Conservation (phyloP, 30 jellyfish, hydroid and myxozoan genomes). For the Aurelia sp. region DNA sequence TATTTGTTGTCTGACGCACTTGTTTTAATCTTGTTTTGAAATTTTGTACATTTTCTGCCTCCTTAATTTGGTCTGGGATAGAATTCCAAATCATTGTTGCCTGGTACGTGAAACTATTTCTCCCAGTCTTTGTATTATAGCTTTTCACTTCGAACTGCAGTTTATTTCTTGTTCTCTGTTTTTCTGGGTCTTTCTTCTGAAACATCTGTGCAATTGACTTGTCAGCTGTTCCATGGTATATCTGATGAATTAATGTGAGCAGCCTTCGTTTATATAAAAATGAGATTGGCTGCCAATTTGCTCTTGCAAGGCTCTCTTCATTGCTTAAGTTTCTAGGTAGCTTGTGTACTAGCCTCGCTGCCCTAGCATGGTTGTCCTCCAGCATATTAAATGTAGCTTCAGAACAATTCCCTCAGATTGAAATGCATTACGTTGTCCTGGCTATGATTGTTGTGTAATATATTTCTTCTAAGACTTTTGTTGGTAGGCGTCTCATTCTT, state of each 20-base stretch:
- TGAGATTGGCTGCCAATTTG: constrained; percentile 40
- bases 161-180: constrained; percentile 23
- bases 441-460: constrained; percentile 29
- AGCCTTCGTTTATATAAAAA: constrained; percentile 41
- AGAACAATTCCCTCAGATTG: constrained; percentile 34
- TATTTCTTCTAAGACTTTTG: constrained; percentile 9
- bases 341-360: too few relatives aligned
- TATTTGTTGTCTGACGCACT: constrained; percentile 1
- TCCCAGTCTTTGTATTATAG: too few relatives aligned
- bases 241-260: constrained; percentile 32
- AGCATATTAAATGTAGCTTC: neutral
- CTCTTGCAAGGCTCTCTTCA: neutral
- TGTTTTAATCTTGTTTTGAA: neutral
- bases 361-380: too few relatives aligned
- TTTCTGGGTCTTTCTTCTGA: constrained; percentile 53
- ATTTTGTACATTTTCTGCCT: neutral
- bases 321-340: neutral
- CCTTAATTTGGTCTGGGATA: constrained; percentile 27
- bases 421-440: constrained; percentile 21
- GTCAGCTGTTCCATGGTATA: constrained; percentile 51
- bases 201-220: constrained; percentile 52
- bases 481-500: constrained; percentile 32
- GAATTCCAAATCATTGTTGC: neutral
- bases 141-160: too few relatives aligned
- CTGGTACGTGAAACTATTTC: too few relatives aligned